Evolutionary conservation across 2,888 invertebrate species (phyloP).

Genomic region (Hypomecis punctinalis): DNA sequence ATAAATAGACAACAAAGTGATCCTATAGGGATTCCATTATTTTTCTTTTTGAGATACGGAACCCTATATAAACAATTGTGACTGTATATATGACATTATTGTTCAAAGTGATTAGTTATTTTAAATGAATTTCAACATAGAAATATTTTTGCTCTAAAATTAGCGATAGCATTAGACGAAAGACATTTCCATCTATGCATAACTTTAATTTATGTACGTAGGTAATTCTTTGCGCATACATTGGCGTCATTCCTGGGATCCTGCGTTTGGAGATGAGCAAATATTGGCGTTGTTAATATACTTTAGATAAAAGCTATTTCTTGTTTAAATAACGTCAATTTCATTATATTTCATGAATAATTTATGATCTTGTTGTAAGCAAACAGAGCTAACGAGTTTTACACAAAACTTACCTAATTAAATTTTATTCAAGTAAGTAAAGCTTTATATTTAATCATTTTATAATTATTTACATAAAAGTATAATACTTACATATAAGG

Average conservation of each 20-base stretch:
- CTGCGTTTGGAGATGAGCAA: conserved; percentile 24
- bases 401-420: conserved; percentile 1
- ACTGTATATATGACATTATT: no score
- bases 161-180: not conserved
- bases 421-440: not conserved
- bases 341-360: conserved; percentile 26
- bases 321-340: conserved; percentile 24
- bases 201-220: not conserved
- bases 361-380: conserved; percentile 17
- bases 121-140: no score
- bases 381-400: conserved; percentile 12
- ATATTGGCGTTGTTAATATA: conserved; percentile 36
- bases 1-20: no score
- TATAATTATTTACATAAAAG: no score
- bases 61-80: no score
- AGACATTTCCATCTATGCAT: conserved; percentile 4
- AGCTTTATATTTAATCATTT: not conserved
- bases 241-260: conserved; percentile 28
- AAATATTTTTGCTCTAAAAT: no score
- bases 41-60: no score
- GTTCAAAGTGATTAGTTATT: no score
- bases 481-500: no score
- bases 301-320: conserved; percentile 28
- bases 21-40: no score
- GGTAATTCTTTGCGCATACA: conserved; percentile 5